A percentile compares a stretch with the other conserved stretches of the same genome.
These are phyloP conservation scores for Sander lucioperca DNA, from an alignment of 2,113 vertebrate genomes.

Conservation along the genomic window DNA sequence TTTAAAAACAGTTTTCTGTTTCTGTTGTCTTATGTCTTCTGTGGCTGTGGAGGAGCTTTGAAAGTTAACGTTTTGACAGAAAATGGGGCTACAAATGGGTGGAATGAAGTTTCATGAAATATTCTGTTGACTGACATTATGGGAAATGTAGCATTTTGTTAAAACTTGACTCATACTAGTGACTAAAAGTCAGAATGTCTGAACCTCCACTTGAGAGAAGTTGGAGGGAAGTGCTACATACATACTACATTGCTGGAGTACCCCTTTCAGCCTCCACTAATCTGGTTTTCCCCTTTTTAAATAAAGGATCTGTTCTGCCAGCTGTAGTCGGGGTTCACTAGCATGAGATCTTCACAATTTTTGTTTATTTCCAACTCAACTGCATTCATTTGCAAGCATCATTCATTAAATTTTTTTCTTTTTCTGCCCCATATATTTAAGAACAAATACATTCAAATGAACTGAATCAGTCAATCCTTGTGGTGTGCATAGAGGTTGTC, in stretches of 20 bases:
- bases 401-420: not conserved
- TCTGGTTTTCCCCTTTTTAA: not conserved
- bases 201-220: not conserved
- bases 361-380: not conserved
- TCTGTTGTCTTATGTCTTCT: not conserved
- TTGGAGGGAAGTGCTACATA: not conserved
- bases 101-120: not conserved
- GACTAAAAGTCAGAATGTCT: not conserved
- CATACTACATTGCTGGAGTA: not conserved
- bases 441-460: not conserved
- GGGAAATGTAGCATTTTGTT: not conserved
- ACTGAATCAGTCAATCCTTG: not conserved
- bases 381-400: not conserved
- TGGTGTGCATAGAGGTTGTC: not conserved
- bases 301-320: not conserved
- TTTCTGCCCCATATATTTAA: not conserved
- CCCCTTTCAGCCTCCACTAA: not conserved
- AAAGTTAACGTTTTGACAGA: not conserved
- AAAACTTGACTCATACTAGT: not conserved
- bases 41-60: not conserved
- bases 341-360: no score
- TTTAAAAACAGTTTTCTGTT: not conserved
- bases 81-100: not conserved
- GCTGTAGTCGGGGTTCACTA: not conserved
- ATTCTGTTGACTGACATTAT: not conserved